Conservation (phyloP, 2,888 invertebrate genomes). For the Troilus luridus region DNA sequence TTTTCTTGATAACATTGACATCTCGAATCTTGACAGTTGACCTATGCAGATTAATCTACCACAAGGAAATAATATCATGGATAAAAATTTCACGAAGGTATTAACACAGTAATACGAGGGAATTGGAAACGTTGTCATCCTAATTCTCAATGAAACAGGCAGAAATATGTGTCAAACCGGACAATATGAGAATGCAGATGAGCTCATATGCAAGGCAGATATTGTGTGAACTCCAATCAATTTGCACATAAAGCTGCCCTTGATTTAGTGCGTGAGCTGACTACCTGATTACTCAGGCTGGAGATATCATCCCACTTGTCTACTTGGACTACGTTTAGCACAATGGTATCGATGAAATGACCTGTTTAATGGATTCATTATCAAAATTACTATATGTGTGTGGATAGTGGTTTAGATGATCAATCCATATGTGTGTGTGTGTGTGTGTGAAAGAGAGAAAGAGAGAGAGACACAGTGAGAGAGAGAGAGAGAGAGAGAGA, state of each 20-base stretch:
- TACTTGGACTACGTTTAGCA: background rate
- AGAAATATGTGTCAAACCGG: background rate
- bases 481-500: too few relatives aligned
- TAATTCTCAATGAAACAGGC: background rate
- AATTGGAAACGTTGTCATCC: background rate
- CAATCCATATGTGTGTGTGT: too few relatives aligned
- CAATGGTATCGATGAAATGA: too few relatives aligned
- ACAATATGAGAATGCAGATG: conserved; percentile 5
- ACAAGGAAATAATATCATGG: background rate
- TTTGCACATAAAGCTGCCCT: conserved; percentile 19
- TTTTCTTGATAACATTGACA: too few relatives aligned
- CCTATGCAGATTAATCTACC: too few relatives aligned
- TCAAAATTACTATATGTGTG: too few relatives aligned
- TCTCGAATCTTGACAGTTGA: too few relatives aligned
- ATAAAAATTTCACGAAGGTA: background rate
- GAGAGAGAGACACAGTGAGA: too few relatives aligned
- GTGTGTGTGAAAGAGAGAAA: too few relatives aligned
- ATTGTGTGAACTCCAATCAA: conserved; percentile 10
- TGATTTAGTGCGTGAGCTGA: background rate
- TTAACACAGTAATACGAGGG: background rate
- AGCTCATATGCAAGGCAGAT: conserved; percentile 21
- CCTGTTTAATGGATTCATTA: too few relatives aligned
- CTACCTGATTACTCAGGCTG: background rate
- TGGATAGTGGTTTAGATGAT: too few relatives aligned
- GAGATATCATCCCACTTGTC: background rate